Conservation (phyloP, 2,113 vertebrate genomes). For the Actenoides hombroni region DNA sequence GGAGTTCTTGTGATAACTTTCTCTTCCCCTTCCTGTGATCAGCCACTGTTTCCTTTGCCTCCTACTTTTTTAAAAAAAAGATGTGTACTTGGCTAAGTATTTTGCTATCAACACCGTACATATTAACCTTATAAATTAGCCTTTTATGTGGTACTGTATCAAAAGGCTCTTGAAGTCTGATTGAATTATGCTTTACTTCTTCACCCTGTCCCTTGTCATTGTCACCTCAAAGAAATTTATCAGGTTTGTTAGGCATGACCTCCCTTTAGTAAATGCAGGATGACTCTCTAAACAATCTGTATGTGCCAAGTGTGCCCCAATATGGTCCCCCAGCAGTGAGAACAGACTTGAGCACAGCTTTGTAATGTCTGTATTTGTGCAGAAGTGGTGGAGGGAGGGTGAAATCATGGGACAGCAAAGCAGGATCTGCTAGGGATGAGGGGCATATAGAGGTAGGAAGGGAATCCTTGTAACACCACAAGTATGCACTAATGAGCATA, state of each 20-base stretch:
- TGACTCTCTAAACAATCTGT: constrained; percentile 2
- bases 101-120: neutral
- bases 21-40: neutral
- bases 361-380: no score
- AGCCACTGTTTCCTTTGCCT: neutral
- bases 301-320: neutral
- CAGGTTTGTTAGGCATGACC: constrained; percentile 55
- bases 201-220: constrained; percentile 47
- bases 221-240: constrained; percentile 64
- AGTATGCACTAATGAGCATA: neutral
- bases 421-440: neutral
- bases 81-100: constrained; percentile 48
- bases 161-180: constrained; percentile 62
- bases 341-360: neutral
- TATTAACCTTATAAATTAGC: constrained; percentile 66
- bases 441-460: neutral
- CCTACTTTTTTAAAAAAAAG: neutral
- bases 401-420: neutral
- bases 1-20: neutral
- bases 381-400: neutral
- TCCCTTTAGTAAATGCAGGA: constrained; percentile 17
- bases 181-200: constrained; percentile 57
- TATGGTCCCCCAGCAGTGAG: neutral
- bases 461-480: neutral
- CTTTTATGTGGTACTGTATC: constrained; percentile 61